Evolutionary conservation across 1,140 invertebrate species (phyloP).

Genomic region (Ganaspis sp.): DNA sequence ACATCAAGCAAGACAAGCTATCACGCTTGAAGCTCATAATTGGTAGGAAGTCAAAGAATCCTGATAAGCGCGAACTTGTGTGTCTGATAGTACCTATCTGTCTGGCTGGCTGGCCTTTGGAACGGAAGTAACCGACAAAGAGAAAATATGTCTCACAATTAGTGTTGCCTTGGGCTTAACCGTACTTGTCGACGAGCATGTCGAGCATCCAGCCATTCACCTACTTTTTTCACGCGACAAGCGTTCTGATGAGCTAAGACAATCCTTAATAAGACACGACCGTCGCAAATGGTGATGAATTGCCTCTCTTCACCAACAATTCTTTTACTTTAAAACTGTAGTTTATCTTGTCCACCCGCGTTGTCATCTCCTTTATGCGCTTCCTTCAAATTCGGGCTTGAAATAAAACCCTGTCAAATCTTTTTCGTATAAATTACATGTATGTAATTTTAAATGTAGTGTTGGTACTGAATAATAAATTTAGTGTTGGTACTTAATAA

Average conservation of each 20-base stretch:
- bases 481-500: no score
- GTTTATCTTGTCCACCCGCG: constrained; percentile 1
- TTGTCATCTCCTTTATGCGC: background rate
- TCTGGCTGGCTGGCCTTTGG: background rate
- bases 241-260: constrained; percentile 28
- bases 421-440: no score
- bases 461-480: no score
- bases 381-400: no score
- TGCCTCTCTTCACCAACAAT: background rate
- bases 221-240: constrained; percentile 30
- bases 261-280: constrained; percentile 17
- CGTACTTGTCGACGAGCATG: constrained; percentile 12
- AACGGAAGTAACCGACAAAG: constrained; percentile 21
- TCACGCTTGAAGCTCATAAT: background rate
- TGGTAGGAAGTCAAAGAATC: background rate
- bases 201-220: background rate
- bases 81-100: constrained; percentile 21
- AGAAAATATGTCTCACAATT: constrained; percentile 15
- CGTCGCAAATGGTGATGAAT: constrained; percentile 23
- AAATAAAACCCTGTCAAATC: no score
- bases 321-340: background rate
- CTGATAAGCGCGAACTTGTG: background rate
- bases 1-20: constrained; percentile 2
- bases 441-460: no score
- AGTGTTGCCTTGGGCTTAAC: constrained; percentile 15